phyloP scores from a whole-genome alignment of 2,797 vertebrate genomes.

The Characodon lateralis region DNA sequence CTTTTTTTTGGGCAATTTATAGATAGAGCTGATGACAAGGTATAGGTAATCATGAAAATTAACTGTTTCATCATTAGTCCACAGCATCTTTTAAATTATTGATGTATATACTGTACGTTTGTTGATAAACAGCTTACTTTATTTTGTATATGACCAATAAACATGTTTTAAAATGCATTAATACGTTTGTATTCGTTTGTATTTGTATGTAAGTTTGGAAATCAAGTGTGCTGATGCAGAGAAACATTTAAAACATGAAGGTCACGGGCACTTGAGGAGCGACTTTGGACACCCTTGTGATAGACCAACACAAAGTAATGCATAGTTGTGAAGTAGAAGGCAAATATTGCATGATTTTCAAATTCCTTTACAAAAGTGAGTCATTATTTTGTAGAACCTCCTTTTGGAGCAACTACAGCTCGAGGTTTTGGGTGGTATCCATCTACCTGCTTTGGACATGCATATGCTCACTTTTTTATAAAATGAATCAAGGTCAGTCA shows the following conservation, averaged over 20 bases:
- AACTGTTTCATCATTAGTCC: constrained; percentile 80
- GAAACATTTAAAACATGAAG: no score
- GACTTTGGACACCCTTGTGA: neutral
- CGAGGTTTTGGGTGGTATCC: neutral
- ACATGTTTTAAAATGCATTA: constrained; percentile 88
- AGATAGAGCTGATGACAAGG: constrained; percentile 83
- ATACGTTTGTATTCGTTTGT: neutral
- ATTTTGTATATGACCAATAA: constrained; percentile 99
- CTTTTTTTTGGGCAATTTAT: constrained; percentile 82
- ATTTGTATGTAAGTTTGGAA: no score
- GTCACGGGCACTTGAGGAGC: no score
- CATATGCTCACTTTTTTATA: neutral
- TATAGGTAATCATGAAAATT: constrained; percentile 82
- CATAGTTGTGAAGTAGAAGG: neutral
- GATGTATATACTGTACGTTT: constrained; percentile 98
- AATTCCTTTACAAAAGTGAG: neutral
- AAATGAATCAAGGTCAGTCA: neutral
- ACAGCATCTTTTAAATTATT: constrained; percentile 90
- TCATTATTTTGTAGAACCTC: neutral
- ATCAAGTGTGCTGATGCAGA: no score
- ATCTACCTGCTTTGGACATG: neutral
- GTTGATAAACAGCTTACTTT: constrained; percentile 97
- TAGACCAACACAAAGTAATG: no score
- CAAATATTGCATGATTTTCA: neutral
- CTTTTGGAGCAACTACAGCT: neutral